Percentiles rank a stretch among this genome's conserved stretches.
These are phyloP conservation scores for Drosophila eugracilis DNA, from an alignment of 1,140 invertebrate genomes.

Conservation along the genomic window DNA sequence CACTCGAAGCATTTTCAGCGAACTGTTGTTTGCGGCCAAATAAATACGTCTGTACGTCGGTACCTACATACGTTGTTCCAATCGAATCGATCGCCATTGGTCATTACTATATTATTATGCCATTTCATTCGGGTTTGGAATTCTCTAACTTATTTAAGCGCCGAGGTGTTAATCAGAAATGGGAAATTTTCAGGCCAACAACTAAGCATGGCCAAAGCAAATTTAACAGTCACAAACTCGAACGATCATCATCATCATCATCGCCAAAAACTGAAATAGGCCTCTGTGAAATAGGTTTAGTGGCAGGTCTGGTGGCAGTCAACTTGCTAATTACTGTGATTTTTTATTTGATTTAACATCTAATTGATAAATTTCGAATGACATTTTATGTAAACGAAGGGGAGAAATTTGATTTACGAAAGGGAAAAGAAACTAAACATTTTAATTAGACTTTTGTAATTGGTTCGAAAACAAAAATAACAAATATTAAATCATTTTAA, in stretches of 20 bases:
- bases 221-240: background rate
- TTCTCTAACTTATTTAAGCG: constrained; percentile 20
- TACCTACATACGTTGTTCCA: too few relatives aligned
- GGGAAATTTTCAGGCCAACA: constrained; percentile 50
- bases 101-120: constrained; percentile 17
- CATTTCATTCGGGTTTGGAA: background rate
- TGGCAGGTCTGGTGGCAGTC: constrained; percentile 1
- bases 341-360: constrained; percentile 58
- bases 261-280: constrained; percentile 24
- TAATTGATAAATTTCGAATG: constrained; percentile 50
- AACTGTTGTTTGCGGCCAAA: constrained; percentile 49
- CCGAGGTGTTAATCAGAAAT: constrained; percentile 53
- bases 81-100: constrained; percentile 29
- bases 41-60: too few relatives aligned
- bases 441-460: constrained; percentile 17
- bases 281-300: background rate
- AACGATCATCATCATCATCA: constrained; percentile 8
- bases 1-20: constrained; percentile 37
- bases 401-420: constrained; percentile 21
- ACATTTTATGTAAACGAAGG: constrained; percentile 31
- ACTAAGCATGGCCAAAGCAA: constrained; percentile 41
- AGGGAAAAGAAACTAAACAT: constrained; percentile 17
- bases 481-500: constrained; percentile 9
- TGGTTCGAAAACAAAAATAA: background rate
- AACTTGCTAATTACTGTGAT: constrained; percentile 51